Percentiles rank a stretch among this genome's conserved stretches.
phyloP scores from a whole-genome alignment of 2,888 invertebrate genomes.

The Muscina levida region DNA sequence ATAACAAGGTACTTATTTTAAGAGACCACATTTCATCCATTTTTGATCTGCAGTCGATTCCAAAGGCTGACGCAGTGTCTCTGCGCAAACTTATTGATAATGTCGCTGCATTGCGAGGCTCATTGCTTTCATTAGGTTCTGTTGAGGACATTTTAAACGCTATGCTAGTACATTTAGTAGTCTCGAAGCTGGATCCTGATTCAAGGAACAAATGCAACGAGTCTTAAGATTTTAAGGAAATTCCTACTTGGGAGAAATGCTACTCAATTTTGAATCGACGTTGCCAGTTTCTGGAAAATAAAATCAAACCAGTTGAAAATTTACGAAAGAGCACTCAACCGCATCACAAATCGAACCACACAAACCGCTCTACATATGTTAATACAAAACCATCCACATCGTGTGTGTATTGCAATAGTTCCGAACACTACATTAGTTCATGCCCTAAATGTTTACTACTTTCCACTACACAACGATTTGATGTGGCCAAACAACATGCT shows the following conservation, averaged over 20 bases:
- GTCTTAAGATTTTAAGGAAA: conserved; percentile 25
- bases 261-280: conserved; percentile 34
- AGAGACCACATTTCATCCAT: neutral
- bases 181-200: conserved; percentile 33
- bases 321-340: too few relatives aligned
- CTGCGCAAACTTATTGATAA: neutral
- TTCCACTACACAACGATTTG: conserved; percentile 24
- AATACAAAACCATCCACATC: neutral
- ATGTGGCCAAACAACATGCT: conserved; percentile 30
- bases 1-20: conserved; percentile 11
- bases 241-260: too few relatives aligned
- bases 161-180: neutral
- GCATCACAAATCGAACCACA: neutral
- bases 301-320: too few relatives aligned
- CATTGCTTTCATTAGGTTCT: conserved; percentile 12
- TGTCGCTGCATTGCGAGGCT: neutral
- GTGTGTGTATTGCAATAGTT: neutral
- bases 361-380: neutral
- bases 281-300: conserved; percentile 37
- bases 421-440: too few relatives aligned
- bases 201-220: conserved; percentile 4
- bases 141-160: conserved; percentile 38
- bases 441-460: too few relatives aligned
- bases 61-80: neutral
- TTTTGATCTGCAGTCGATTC: neutral